Evolutionary conservation across 2,797 vertebrate species (phyloP), one percentile per base, ranked within the genome.

Genomic region (Threskiornis aethiopicus): DNA sequence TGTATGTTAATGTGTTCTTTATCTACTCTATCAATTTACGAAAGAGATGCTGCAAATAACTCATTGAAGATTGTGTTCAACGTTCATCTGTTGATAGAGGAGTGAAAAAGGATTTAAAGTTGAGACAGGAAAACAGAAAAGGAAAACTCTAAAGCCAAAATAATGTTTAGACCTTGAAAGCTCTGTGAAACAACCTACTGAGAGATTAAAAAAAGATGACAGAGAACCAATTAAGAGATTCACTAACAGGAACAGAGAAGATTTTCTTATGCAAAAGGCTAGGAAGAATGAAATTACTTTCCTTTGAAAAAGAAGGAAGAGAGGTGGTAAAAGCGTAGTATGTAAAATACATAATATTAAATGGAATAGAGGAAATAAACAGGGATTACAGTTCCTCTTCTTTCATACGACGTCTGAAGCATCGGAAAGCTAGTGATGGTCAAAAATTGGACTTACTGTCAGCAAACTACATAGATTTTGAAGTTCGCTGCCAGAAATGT

Each of bases 371-470:
- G 21, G 14, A 69, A 49, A 79, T 26, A 51, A 73, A 20, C 17
- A 84, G 1, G 1, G 5, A 81, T 58, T 58, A 25, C 4, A 26
- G 1, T 64, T 42, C 4, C 9, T 25, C 1, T 5, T 66, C 29
- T 82, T 59, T 69, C 22, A 51, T 44, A 37, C 5, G 18, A 25
- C 0, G 0, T 52, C 49, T 84, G 22, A 87, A 84, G 4, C 20
- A 64, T 67, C 47, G 47, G 39, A 84, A 88, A 54, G 11, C 0
- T n/a, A 42, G 17, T 16, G 11, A 19, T n/a, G 10, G 1, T 29
- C 31, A 52, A 80, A 71, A 62, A 12, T 2, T 18, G 0, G 11
- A 71, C 71, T 84, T 80, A 47, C 5, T 62, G 7, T 42, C 12
- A 47, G 22, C 31, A 59, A 77, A 67, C 16, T 72, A 9, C 25